A percentile compares a stretch with the other conserved stretches of the same genome.
Evolutionary conservation across 2,888 invertebrate genomes (phyloP).

Genomic region (Caenorhabditis sinica): DNA sequence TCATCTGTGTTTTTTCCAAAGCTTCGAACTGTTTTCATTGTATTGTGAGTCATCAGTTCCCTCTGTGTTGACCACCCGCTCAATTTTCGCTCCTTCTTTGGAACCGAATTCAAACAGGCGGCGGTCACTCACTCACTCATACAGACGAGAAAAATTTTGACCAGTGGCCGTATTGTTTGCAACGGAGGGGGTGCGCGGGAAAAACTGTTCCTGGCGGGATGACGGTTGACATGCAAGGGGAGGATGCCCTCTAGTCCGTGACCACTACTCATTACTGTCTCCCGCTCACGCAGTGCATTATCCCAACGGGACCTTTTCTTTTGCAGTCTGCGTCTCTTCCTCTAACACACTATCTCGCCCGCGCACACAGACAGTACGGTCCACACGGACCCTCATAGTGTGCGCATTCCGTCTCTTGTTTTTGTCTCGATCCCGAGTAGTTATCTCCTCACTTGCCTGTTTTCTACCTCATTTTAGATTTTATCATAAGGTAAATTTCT

Average conservation of each 20-base stretch:
- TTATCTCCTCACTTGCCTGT: neutral
- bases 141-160: slow-evolving; percentile 28
- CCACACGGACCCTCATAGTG: slow-evolving; percentile 1
- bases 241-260: slow-evolving; percentile 50
- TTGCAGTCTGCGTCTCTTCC: slow-evolving; percentile 26
- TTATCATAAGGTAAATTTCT: slow-evolving; percentile 38
- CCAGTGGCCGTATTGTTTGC: slow-evolving; percentile 56
- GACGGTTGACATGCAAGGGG: slow-evolving; percentile 55
- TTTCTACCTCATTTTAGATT: slow-evolving; percentile 35
- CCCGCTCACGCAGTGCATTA: slow-evolving; percentile 25
- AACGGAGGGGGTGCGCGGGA: slow-evolving; percentile 54
- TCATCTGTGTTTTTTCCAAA: slow-evolving; percentile 5
- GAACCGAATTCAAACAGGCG: slow-evolving; percentile 60
- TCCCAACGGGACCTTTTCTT: slow-evolving; percentile 1
- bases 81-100: slow-evolving; percentile 40
- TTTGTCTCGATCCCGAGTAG: neutral
- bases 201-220: slow-evolving; percentile 49
- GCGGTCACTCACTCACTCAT: slow-evolving; percentile 44
- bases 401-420: neutral
- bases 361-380: neutral
- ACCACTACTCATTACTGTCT: slow-evolving; percentile 26
- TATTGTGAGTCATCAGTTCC: slow-evolving; percentile 53
- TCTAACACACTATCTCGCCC: neutral
- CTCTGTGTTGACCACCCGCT: slow-evolving; percentile 43
- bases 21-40: slow-evolving; percentile 32